Percentiles rank a stretch among this genome's conserved stretches.
Conservation (phyloP, 2,888 invertebrate species). For the Cryptophagus acutangulus region DNA sequence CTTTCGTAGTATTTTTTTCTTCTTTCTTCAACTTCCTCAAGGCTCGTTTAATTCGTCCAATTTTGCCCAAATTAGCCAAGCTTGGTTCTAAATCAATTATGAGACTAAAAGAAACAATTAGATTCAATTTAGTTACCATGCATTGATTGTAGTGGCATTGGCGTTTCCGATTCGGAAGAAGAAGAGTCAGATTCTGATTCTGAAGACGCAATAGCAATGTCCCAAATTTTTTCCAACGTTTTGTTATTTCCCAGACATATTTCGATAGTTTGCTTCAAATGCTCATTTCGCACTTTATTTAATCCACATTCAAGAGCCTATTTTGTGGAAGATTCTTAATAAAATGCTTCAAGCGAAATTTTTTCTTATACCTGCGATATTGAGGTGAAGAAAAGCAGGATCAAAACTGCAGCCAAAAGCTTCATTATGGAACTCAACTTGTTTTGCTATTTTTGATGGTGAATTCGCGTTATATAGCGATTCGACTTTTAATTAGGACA, state of each 20-base stretch:
- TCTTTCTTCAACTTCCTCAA: background rate
- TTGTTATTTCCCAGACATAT: conserved; percentile 32
- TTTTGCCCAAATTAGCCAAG: no score
- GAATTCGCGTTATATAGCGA: no score
- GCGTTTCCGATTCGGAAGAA: conserved; percentile 8
- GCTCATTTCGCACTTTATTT: conserved; percentile 21
- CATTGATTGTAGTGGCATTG: no score
- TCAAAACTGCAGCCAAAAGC: no score
- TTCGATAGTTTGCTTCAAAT: conserved; percentile 24
- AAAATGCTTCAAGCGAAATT: conserved; percentile 1
- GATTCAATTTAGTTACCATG: no score
- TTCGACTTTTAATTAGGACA: no score
- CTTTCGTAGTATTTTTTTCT: background rate
- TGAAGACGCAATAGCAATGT: conserved; percentile 15
- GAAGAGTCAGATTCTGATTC: conserved; percentile 9
- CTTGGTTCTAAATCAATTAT: no score
- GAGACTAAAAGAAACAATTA: no score
- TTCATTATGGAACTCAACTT: no score
- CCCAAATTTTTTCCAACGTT: conserved; percentile 41
- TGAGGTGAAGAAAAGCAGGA: no score
- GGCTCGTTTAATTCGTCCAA: background rate
- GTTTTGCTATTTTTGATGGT: conserved; percentile 12
- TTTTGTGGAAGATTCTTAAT: conserved; percentile 4
- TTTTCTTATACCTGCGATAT: background rate
- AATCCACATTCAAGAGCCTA: conserved; percentile 42